A percentile compares a stretch with the other conserved stretches of the same genome.
Conservation (phyloP, 2,888 invertebrate genomes). For the Macrosoma leucophasiata region DNA sequence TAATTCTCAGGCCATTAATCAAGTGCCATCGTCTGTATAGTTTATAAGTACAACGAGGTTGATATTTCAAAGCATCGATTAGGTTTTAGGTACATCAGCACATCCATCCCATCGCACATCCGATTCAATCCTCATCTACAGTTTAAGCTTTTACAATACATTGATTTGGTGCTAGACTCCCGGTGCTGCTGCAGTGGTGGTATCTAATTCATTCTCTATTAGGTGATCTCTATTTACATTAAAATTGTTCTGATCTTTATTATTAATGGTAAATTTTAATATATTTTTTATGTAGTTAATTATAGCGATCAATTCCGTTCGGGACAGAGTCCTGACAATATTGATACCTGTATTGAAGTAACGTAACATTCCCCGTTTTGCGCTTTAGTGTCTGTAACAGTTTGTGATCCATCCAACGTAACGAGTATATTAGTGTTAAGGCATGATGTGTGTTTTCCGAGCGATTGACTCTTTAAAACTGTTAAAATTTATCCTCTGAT, state of each 20-base stretch:
- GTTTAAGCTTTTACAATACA: slow-evolving; percentile 24
- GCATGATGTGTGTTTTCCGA: slow-evolving; percentile 67
- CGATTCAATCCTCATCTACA: slow-evolving; percentile 20
- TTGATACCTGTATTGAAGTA: slow-evolving; percentile 71
- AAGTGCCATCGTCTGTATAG: slow-evolving; percentile 73
- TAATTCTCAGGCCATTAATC: slow-evolving; percentile 74
- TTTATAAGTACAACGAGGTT: slow-evolving; percentile 59
- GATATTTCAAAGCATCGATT: slow-evolving; percentile 54
- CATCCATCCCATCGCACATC: slow-evolving; percentile 26
- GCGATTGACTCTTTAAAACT: slow-evolving; percentile 29
- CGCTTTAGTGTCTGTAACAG: slow-evolving; percentile 66
- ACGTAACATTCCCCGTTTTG: slow-evolving; percentile 73
- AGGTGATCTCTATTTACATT: slow-evolving; percentile 67
- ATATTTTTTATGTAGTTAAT: slow-evolving; percentile 62
- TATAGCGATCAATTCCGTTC: slow-evolving; percentile 32
- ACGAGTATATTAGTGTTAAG: slow-evolving; percentile 57
- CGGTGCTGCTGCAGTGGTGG: slow-evolving; percentile 60
- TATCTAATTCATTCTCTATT: slow-evolving; percentile 42
- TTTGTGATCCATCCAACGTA: slow-evolving; percentile 72
- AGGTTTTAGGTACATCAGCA: slow-evolving; percentile 38
- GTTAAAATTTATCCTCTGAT: slow-evolving; percentile 41
- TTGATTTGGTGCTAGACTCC: slow-evolving; percentile 45
- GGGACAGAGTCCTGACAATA: slow-evolving; percentile 48
- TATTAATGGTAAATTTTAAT: slow-evolving; percentile 46
- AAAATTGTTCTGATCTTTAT: slow-evolving; percentile 54